Percentiles rank a stretch among this genome's conserved stretches.
These are phyloP conservation scores for Thamnophis sirtalis DNA, from an alignment of 2,113 vertebrate genomes.

Conservation along the genomic window DNA sequence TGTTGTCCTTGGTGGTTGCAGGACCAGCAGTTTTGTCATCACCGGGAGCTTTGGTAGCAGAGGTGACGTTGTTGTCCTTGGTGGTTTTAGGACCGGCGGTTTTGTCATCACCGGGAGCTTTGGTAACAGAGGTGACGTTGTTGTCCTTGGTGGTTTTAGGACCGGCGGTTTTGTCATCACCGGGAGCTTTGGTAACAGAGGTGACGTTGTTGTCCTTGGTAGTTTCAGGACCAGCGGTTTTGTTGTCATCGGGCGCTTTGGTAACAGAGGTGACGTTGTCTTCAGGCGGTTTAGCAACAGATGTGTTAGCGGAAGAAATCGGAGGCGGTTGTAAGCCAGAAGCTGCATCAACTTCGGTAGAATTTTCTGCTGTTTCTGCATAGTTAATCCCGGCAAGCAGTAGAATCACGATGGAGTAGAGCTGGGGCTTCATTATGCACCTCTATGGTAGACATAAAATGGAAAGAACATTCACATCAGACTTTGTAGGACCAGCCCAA, in stretches of 20 bases:
- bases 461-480: not conserved
- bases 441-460: not conserved
- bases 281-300: not conserved
- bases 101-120: not conserved
- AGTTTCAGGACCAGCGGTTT: too few relatives aligned
- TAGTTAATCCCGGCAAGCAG: not conserved
- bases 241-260: too few relatives aligned
- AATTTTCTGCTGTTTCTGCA: accelerated
- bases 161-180: too few relatives aligned
- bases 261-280: not conserved
- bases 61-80: not conserved
- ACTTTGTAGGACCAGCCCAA: not conserved
- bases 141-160: too few relatives aligned
- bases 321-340: not conserved
- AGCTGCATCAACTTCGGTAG: not conserved
- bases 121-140: not conserved
- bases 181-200: too few relatives aligned
- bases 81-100: not conserved
- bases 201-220: too few relatives aligned
- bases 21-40: not conserved
- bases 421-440: not conserved
- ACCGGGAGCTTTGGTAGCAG: not conserved
- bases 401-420: not conserved
- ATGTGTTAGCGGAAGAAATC: not conserved
- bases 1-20: not conserved